phyloP scores from a whole-genome alignment of 2,888 invertebrate genomes.

The Copidosoma aretas region DNA sequence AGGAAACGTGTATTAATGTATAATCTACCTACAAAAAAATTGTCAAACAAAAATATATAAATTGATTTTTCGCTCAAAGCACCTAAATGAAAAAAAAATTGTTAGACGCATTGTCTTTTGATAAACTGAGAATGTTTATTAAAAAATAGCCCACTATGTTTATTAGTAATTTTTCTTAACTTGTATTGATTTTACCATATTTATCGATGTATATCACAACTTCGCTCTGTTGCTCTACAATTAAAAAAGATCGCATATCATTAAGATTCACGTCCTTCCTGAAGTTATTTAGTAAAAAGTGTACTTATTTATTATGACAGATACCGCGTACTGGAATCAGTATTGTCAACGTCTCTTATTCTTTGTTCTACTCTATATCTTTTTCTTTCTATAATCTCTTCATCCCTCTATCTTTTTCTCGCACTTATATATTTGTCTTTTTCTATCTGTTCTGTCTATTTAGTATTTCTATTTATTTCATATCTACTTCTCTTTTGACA shows the following conservation, averaged over 20 bases:
- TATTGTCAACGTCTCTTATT: conserved; percentile 31
- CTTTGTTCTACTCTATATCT: conserved; percentile 17
- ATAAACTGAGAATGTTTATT: conserved; percentile 14
- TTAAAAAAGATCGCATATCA: conserved; percentile 18
- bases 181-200: conserved; percentile 3
- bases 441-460: conserved; percentile 36
- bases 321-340: conserved; percentile 21
- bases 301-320: conserved; percentile 13
- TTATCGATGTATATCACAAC: conserved; percentile 23
- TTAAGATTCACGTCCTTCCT: conserved; percentile 14
- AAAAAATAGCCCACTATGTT: background rate
- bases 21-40: no score
- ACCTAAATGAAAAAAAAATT: conserved; percentile 2
- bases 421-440: conserved; percentile 14
- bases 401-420: conserved; percentile 13
- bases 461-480: conserved; percentile 23
- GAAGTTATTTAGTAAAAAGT: conserved; percentile 7
- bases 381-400: background rate
- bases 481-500: conserved; percentile 53
- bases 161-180: conserved; percentile 3
- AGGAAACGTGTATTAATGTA: no score
- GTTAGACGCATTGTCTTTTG: conserved; percentile 22
- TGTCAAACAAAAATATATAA: no score
- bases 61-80: no score
- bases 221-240: conserved; percentile 16